Base-by-base conservation (phyloP, 1,140 invertebrate genomes). In the Thrips palmi region DNA sequence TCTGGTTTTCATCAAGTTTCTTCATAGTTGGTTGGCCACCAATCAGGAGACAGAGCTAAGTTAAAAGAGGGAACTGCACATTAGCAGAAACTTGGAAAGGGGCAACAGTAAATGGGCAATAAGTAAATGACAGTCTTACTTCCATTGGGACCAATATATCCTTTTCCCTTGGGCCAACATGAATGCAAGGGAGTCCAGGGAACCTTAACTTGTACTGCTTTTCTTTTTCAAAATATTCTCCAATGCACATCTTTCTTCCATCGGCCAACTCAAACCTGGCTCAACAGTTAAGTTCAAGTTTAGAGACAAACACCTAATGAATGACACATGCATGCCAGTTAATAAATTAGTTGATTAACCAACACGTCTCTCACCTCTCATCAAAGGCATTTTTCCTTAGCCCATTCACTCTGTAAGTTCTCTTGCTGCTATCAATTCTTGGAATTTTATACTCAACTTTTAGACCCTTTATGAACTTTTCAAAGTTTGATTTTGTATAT, bases 101-200 rank as follows among this genome's bases (percentile, higher is more conserved):
- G 10, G 19, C n/a, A 39, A 18, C 14, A 34, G 14, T 22, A 33
- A 18, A 20, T 27, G 5, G 31, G 19, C 21, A 11, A 14, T 43
- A 17, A 31, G 5, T 10, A 27, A 47, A 42, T 2, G 18, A 25
- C 11, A 24, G 41, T 43, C 40, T 45, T 37, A 54, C 51, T 45
- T 76, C 72, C 28, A 66, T 50, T 2, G 73, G 72, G 29, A 74
- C 52, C 37, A 56, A 61, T 28, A 71, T 68, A 6, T 50, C 59
- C 24, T 63, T 67, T 1, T 58, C 45, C 18, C 42, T 47, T 0
- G 59, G 58, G 1, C 74, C 74, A 2, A 74, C 70, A 52, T 63
- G 65, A 7, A 82, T 31, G 42, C 66, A 70, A 3, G 69, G 74
- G 1, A 75, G 45, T 5, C 67, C 18, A 0, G 70, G 69, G 48